A percentile compares a stretch with the other conserved stretches of the same genome.
Evolutionary conservation across 2,113 vertebrate species (phyloP).

Genomic region (Pithys albifrons): DNA sequence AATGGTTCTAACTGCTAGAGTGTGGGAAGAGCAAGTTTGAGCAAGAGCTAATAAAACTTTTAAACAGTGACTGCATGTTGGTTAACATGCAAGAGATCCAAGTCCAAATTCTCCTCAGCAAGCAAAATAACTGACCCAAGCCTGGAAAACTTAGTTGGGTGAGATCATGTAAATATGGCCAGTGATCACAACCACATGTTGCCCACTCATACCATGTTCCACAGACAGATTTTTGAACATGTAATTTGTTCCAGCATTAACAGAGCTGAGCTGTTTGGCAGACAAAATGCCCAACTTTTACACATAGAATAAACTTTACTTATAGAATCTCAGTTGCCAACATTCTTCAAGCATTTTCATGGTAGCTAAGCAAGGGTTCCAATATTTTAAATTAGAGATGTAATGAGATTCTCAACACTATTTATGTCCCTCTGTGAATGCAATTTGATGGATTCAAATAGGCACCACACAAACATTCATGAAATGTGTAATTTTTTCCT

Average conservation of each 20-base stretch:
- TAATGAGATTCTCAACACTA: neutral
- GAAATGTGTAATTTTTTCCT: neutral
- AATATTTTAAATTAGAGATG: neutral
- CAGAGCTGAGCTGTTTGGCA: neutral
- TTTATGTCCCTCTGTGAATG: neutral
- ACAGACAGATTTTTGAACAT: neutral
- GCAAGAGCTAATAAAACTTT: neutral
- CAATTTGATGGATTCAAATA: neutral
- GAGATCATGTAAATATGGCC: slow-evolving; percentile 9
- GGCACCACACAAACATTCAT: neutral
- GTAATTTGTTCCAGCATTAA: neutral
- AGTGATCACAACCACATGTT: neutral
- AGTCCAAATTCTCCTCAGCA: neutral
- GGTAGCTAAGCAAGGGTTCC: neutral
- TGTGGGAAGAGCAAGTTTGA: neutral
- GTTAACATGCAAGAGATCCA: neutral
- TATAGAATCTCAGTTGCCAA: neutral
- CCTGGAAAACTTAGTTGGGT: neutral
- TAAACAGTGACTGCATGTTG: neutral
- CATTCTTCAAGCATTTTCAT: neutral
- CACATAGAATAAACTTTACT: neutral
- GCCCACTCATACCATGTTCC: neutral
- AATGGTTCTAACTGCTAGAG: neutral
- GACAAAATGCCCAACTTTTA: neutral
- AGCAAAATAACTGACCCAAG: slow-evolving; percentile 38